These are phyloP conservation scores for Leptonema lineaticorne DNA, from an alignment of 1,140 invertebrate species.

Conservation along the genomic window DNA sequence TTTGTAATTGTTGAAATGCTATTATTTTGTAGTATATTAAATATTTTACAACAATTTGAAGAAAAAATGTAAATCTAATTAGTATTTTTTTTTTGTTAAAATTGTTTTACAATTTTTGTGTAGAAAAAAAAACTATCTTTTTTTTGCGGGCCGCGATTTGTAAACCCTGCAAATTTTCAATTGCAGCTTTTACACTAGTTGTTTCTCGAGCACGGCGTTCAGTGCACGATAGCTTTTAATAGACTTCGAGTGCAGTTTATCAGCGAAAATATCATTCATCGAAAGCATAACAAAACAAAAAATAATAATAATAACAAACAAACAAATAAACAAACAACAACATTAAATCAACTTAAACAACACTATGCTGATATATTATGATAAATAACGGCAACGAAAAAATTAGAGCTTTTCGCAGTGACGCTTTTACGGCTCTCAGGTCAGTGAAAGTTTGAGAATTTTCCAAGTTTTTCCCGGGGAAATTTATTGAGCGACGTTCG, in stretches of 20 bases:
- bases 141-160: background rate
- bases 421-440: background rate
- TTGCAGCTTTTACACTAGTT: slow-evolving; percentile 24
- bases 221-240: slow-evolving; percentile 27
- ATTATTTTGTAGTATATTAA: no score
- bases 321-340: background rate
- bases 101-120: no score
- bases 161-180: slow-evolving; percentile 6
- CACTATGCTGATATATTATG: background rate
- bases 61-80: no score
- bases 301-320: background rate
- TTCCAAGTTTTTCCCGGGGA: no score
- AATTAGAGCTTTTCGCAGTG: background rate
- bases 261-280: background rate
- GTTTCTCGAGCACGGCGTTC: slow-evolving; percentile 5
- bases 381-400: background rate
- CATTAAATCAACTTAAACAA: background rate
- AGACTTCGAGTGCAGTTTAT: slow-evolving; percentile 20
- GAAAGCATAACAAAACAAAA: background rate
- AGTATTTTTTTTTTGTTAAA: no score
- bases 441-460: no score
- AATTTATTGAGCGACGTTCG: no score
- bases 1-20: no score
- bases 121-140: no score
- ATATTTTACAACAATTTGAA: no score